Base-by-base conservation (phyloP, 2,888 invertebrate genomes). In the Punctoribates punctum region DNA sequence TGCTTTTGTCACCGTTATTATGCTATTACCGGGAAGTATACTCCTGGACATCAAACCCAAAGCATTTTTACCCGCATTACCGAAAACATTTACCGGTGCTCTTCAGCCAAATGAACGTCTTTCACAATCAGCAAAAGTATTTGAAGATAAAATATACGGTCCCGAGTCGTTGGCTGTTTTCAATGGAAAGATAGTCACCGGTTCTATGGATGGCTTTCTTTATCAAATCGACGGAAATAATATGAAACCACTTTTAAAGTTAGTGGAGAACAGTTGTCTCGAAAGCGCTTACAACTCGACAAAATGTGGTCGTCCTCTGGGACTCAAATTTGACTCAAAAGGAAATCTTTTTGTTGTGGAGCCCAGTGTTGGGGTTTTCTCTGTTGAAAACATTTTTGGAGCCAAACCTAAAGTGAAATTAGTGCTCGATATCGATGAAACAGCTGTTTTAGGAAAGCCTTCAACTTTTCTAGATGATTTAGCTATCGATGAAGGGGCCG, bases 201-300 rank as follows among this genome's bases (percentile, higher is more conserved):
- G 91, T 38, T 83, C 94, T 54, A 88, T 89, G 76, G 90, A 90
- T 74, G 94, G 94, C 76, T 90, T 91, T 83, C 87, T 95, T 78
- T 89, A 92, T 4, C 91, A 90, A 85, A 82, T 93, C 54, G 87
- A 88, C 11, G 87, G 77, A 15, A 62, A 79, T 6, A 72, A 76
- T 75, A 27, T 27, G n/a, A 72, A 57, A 73, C 72, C 17, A 73
- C 23, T 51, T 65, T 54, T 54, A 38, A 79, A 54, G 20, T 46
- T 54, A 74, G 77, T 34, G 74, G 76, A 62, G 76, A 77, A 75
- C 57, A 42, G 73, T 46, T 62, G 65, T 73, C 17, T 72, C 75
- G 15, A 82, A 34, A 78, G 75, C 4, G 62, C 70, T 20, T 77
- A 73, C 60, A 77, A 78, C 70, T 74, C 78, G 67, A 74, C 77